A percentile compares a stretch with the other conserved stretches of the same genome.
Evolutionary conservation across 2,888 invertebrate species (phyloP).

Genomic region (Agonopterix arenella): DNA sequence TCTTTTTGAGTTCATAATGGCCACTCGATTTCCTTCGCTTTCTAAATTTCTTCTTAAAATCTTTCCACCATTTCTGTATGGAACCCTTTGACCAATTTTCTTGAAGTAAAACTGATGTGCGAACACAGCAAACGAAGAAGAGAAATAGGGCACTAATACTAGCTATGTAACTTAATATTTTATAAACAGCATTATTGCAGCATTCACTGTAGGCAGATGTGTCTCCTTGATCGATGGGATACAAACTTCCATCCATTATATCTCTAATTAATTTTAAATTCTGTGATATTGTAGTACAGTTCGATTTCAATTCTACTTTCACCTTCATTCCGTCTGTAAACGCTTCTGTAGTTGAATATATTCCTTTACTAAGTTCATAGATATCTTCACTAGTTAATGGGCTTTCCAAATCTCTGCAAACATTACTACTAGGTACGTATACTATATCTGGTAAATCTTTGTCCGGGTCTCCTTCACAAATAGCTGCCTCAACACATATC

Average conservation of each 20-base stretch:
- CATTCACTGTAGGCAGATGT: slow-evolving; percentile 27
- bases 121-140: slow-evolving; percentile 28
- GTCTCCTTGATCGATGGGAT: slow-evolving; percentile 22
- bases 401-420: slow-evolving; percentile 43
- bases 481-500: slow-evolving; percentile 34
- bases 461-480: slow-evolving; percentile 27
- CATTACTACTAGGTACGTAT: slow-evolving; percentile 41
- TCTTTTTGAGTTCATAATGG: slow-evolving; percentile 2
- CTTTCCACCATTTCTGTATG: not conserved
- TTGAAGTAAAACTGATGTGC: slow-evolving; percentile 23
- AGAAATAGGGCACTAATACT: slow-evolving; percentile 30
- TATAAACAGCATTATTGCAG: slow-evolving; percentile 31
- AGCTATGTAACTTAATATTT: slow-evolving; percentile 33
- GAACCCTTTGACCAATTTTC: slow-evolving; percentile 23
- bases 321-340: not conserved
- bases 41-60: slow-evolving; percentile 16
- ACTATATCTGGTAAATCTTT: slow-evolving; percentile 42
- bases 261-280: slow-evolving; percentile 45
- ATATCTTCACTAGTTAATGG: slow-evolving; percentile 41
- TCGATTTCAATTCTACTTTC: slow-evolving; percentile 33
- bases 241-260: slow-evolving; percentile 42
- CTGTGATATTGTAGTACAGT: slow-evolving; percentile 55
- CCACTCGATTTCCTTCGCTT: slow-evolving; percentile 3
- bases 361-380: slow-evolving; percentile 42
- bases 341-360: slow-evolving; percentile 31